A percentile compares a stretch with the other conserved stretches of the same genome.
These are phyloP conservation scores for Vidua macroura DNA, from an alignment of 2,113 vertebrate genomes.

Conservation along the genomic window DNA sequence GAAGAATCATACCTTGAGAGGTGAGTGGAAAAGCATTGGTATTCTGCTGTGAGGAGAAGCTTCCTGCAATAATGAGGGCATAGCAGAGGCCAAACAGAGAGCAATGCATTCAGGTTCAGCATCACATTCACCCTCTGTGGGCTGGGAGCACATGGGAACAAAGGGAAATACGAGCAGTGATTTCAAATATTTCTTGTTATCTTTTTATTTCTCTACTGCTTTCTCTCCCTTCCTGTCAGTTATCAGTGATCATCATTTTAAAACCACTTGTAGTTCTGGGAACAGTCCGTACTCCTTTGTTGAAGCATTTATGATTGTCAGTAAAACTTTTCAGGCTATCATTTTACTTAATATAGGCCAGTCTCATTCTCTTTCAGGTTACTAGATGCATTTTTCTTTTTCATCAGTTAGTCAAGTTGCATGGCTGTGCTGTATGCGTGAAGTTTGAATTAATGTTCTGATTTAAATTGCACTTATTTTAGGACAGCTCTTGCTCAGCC, in stretches of 20 bases:
- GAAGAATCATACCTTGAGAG: not conserved
- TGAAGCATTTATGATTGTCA: constrained; percentile 34
- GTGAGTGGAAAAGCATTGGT: not conserved
- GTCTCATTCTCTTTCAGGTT: constrained; percentile 4
- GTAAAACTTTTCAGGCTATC: constrained; percentile 28
- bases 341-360: constrained; percentile 16
- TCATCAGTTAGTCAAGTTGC: not conserved
- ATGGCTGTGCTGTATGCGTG: not conserved
- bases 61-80: constrained; percentile 49
- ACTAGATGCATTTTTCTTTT: not conserved
- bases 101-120: constrained; percentile 35
- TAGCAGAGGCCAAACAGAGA: constrained; percentile 43
- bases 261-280: constrained; percentile 39
- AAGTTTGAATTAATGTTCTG: not conserved
- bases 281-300: constrained; percentile 5
- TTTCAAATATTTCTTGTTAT: constrained; percentile 49
- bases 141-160: constrained; percentile 9
- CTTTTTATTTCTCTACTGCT: constrained; percentile 27
- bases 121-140: constrained; percentile 26
- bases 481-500: not conserved
- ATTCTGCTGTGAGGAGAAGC: constrained; percentile 6
- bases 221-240: constrained; percentile 34
- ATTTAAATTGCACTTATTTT: not conserved
- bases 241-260: constrained; percentile 33
- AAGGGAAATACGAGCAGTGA: constrained; percentile 1